These are phyloP conservation scores for Morelia viridis DNA, from an alignment of 2,797 vertebrate genomes.

Conservation along the genomic window DNA sequence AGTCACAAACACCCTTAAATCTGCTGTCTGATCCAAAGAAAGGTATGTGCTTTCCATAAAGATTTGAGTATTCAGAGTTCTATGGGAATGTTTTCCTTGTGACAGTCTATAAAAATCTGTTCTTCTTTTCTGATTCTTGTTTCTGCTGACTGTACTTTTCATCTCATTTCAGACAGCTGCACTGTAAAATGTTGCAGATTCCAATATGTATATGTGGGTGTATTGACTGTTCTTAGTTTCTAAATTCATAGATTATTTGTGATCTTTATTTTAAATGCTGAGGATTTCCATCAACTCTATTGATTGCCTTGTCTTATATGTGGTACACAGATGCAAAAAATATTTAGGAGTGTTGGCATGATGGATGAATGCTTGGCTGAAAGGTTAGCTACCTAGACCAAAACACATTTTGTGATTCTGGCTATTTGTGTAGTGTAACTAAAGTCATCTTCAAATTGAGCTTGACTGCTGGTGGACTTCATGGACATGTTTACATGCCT, in stretches of 20 bases:
- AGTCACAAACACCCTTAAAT: constrained; percentile 70
- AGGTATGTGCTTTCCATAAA: constrained; percentile 68
- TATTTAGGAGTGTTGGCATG: background rate
- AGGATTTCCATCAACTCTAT: background rate
- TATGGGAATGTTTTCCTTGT: background rate
- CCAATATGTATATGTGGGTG: background rate
- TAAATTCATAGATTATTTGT: background rate
- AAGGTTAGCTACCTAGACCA: background rate
- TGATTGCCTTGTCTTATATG: background rate
- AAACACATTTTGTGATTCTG: background rate
- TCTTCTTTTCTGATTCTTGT: background rate
- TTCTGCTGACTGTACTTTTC: background rate
- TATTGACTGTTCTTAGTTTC: background rate
- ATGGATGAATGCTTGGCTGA: background rate
- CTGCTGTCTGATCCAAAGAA: constrained; percentile 80
- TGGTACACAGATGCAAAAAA: background rate
- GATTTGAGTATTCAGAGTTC: background rate
- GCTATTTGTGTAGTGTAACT: background rate
- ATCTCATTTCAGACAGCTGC: background rate
- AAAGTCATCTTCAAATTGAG: background rate
- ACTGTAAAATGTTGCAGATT: background rate
- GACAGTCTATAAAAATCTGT: background rate
- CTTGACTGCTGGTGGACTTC: background rate
- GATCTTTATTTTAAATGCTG: constrained; percentile 1
- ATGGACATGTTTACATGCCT: background rate